phyloP scores from a whole-genome alignment of 2,797 vertebrate genomes.

The Cynodonichthys magdalenae region DNA sequence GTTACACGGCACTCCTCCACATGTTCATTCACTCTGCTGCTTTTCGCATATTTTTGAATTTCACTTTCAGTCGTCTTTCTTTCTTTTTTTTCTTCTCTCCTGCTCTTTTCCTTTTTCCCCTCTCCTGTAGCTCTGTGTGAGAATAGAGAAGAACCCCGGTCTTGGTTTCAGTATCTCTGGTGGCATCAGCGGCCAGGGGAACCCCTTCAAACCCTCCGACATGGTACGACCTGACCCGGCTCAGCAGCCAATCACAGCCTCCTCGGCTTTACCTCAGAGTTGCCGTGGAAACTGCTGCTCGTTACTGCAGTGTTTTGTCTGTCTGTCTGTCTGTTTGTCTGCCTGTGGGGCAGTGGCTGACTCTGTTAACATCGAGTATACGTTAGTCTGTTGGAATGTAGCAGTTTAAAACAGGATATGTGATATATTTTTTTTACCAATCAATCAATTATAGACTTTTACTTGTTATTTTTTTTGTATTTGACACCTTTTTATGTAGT shows the following conservation, averaged over 20 bases:
- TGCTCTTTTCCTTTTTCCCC: conserved; percentile 8
- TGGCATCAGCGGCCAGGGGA: conserved; percentile 98
- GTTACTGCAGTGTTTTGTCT: conserved; percentile 60
- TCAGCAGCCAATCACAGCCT: conserved; percentile 61
- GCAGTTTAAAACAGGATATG: background rate
- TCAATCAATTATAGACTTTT: background rate
- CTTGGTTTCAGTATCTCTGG: conserved; percentile 99
- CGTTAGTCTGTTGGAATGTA: conserved; percentile 11
- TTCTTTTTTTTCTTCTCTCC: conserved; percentile 9
- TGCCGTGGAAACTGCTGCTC: conserved; percentile 80
- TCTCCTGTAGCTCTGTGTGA: conserved; percentile 90
- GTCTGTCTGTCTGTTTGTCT: conserved; percentile 43
- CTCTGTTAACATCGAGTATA: conserved; percentile 63
- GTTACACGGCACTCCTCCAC: conserved; percentile 21
- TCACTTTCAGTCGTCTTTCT: conserved; percentile 59
- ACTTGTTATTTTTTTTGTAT: background rate
- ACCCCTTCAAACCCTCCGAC: conserved; percentile 99
- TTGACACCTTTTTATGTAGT: background rate
- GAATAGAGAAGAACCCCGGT: conserved; percentile 99
- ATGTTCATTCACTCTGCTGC: conserved; percentile 23
- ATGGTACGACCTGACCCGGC: conserved; percentile 88
- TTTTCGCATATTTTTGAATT: conserved; percentile 41
- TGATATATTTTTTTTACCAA: background rate
- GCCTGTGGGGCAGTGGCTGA: conserved; percentile 48
- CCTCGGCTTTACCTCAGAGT: conserved; percentile 67